phyloP scores from a whole-genome alignment of 2,888 invertebrate species.

The Folsomia candida region DNA sequence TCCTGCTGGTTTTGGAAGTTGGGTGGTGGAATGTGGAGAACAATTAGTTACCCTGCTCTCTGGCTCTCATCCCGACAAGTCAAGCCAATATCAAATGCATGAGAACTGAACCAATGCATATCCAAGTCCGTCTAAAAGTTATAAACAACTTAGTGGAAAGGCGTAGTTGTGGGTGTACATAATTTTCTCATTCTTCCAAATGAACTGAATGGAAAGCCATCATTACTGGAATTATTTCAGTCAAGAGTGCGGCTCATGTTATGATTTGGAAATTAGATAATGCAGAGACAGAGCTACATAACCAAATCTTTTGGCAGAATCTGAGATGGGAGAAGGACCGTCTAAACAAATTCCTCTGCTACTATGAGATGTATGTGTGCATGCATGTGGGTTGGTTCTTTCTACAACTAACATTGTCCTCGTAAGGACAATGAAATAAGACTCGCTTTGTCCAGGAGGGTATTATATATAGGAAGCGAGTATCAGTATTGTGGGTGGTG shows the following conservation, averaged over 20 bases:
- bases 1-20: neutral
- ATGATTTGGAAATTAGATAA: neutral
- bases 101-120: too few species aligned
- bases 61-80: too few species aligned
- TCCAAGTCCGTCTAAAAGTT: too few species aligned
- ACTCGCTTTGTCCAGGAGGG: neutral
- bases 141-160: too few species aligned
- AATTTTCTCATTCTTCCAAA: neutral
- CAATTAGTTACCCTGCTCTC: neutral
- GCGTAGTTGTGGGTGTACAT: conserved; percentile 1
- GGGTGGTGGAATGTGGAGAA: neutral
- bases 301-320: too few species aligned
- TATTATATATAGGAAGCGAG: neutral
- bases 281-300: too few species aligned
- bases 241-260: neutral
- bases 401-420: too few species aligned
- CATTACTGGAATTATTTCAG: neutral
- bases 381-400: neutral
- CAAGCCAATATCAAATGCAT: too few species aligned
- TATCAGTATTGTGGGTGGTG: neutral
- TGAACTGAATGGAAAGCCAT: neutral
- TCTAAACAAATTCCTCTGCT: too few species aligned
- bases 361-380: neutral
- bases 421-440: neutral
- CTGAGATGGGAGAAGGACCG: too few species aligned